Conservation (phyloP, 2,113 vertebrate genomes). For the Meles meles region DNA sequence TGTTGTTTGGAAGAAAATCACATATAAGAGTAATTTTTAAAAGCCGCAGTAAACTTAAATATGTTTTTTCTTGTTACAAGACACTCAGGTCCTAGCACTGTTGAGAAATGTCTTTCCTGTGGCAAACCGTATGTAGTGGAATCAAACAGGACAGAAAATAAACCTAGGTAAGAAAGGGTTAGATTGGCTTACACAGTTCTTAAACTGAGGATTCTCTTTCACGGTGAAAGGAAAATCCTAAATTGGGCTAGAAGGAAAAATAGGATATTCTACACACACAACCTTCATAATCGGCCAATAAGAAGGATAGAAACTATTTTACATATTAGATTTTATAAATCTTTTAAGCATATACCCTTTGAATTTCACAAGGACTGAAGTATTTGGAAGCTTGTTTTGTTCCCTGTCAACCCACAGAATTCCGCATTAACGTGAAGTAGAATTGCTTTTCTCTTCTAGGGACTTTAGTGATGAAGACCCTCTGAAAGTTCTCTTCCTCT, state of each 20-base stretch:
- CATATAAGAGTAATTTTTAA: background rate
- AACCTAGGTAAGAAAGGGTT: background rate
- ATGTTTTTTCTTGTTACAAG: background rate
- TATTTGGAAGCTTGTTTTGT: background rate
- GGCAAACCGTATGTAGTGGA: background rate
- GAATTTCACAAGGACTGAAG: background rate
- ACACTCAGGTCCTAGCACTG: background rate
- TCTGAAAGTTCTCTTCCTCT: too few relatives aligned
- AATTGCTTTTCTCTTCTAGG: background rate
- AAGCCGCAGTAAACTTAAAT: background rate
- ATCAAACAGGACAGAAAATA: background rate
- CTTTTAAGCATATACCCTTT: background rate
- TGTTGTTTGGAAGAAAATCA: background rate
- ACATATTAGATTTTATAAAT: background rate
- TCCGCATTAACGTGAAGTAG: background rate
- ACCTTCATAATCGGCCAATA: background rate
- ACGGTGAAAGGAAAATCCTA: background rate
- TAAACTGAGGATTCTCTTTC: background rate
- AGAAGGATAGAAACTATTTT: background rate
- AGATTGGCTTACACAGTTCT: background rate
- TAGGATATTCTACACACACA: background rate
- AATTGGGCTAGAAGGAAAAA: background rate
- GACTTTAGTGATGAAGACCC: background rate
- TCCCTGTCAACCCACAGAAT: background rate
- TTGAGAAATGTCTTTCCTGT: background rate